phyloP scores from a whole-genome alignment of 2,113 vertebrate genomes.

The Apeltes quadracus region DNA sequence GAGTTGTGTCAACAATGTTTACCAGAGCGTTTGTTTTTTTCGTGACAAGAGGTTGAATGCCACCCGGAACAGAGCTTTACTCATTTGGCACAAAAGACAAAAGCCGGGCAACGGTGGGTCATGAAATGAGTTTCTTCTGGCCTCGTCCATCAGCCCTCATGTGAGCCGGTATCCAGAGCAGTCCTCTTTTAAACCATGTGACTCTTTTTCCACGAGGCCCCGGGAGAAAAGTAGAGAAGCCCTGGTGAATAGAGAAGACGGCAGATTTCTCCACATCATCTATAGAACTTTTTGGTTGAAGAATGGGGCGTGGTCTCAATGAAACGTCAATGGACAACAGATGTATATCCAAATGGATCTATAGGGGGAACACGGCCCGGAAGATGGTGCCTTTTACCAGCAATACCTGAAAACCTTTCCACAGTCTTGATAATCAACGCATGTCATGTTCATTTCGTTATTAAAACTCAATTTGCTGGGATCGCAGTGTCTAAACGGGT shows the following conservation, averaged over 20 bases:
- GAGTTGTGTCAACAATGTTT: slow-evolving; percentile 52
- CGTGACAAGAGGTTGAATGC: slow-evolving; percentile 32
- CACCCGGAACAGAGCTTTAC: slow-evolving; percentile 68
- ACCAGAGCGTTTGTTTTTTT: slow-evolving; percentile 44
- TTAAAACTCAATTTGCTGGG: background rate
- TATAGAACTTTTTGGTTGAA: background rate
- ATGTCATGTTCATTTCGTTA: background rate
- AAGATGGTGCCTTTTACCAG: background rate
- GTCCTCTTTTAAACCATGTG: slow-evolving; percentile 22
- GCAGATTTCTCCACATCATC: background rate
- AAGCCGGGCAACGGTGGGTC: slow-evolving; percentile 1
- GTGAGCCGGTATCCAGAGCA: slow-evolving; percentile 47
- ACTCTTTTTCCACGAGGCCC: slow-evolving; percentile 34
- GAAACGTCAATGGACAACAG: background rate
- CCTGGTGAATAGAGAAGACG: slow-evolving; percentile 2
- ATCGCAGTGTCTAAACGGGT: background rate
- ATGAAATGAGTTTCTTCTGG: slow-evolving; percentile 43
- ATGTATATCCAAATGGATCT: background rate
- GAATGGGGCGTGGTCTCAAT: background rate
- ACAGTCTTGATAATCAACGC: background rate
- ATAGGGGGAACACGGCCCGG: background rate
- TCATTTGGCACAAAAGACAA: slow-evolving; percentile 59
- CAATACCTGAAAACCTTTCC: background rate
- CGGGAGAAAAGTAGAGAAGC: slow-evolving; percentile 26
- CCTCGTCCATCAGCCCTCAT: slow-evolving; percentile 23